Evolutionary conservation across 2,113 vertebrate genomes (phyloP).

Genomic region (Cheilinus undulatus): DNA sequence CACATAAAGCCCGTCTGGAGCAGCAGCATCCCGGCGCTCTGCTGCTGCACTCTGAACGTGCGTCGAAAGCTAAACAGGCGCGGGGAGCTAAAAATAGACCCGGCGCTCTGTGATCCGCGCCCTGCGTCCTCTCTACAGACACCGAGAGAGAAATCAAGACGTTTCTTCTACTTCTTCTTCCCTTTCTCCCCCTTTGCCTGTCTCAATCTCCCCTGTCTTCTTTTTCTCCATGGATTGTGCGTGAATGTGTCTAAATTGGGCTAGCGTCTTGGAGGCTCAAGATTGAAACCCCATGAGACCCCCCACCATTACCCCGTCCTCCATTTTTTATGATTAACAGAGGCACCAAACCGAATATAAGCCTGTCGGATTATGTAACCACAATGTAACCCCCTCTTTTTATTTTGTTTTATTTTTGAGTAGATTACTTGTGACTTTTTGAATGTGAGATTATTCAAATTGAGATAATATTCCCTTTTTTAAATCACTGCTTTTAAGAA

Average conservation of each 20-base stretch:
- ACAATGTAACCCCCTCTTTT: constrained; percentile 1
- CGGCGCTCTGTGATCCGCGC: constrained; percentile 69
- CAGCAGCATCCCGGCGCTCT: constrained; percentile 77
- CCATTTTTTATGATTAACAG: constrained; percentile 20
- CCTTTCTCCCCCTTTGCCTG: not conserved
- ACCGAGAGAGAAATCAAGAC: constrained; percentile 60
- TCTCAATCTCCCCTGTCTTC: constrained; percentile 10
- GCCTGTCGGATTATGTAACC: constrained; percentile 52
- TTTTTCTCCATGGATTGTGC: constrained; percentile 40
- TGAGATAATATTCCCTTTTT: not conserved
- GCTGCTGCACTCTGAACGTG: constrained; percentile 83
- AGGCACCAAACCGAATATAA: constrained; percentile 30
- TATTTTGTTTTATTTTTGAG: constrained; percentile 1
- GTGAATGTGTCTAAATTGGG: constrained; percentile 52
- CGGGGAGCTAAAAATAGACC: constrained; percentile 82
- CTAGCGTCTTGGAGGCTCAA: constrained; percentile 19
- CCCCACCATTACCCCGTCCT: constrained; percentile 26
- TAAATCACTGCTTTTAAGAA: not conserved
- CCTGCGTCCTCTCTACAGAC: constrained; percentile 71
- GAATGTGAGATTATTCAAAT: constrained; percentile 23
- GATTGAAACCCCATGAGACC: constrained; percentile 32
- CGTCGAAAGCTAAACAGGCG: constrained; percentile 81
- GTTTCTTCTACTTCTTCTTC: constrained; percentile 21
- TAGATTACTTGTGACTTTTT: constrained; percentile 22
- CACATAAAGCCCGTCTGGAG: constrained; percentile 64